phyloP scores from a whole-genome alignment of 2,888 invertebrate genomes.

The Drosophila bunnanda region DNA sequence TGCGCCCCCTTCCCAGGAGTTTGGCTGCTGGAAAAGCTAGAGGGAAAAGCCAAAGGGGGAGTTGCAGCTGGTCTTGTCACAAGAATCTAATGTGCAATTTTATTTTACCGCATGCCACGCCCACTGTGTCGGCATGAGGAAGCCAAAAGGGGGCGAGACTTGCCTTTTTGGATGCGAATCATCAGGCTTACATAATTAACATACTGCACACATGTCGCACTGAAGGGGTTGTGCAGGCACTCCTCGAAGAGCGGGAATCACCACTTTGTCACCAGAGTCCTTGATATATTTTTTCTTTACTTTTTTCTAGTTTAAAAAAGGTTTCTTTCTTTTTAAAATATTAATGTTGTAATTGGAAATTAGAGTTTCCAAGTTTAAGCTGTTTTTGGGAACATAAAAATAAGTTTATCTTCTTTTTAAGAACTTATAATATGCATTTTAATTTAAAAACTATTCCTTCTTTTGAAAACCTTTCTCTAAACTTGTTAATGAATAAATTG shows the following conservation, averaged over 20 bases:
- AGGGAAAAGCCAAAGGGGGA: slow-evolving; percentile 4
- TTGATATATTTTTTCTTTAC: not conserved
- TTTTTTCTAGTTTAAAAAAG: not conserved
- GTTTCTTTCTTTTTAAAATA: not conserved
- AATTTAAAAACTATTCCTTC: no score
- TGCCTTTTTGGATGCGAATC: slow-evolving; percentile 17
- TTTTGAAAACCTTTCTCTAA: no score
- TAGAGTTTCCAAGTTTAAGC: no score
- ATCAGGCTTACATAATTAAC: slow-evolving; percentile 28
- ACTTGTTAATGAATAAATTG: no score
- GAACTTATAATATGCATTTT: no score
- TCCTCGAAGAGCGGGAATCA: not conserved
- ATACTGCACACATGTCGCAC: slow-evolving; percentile 5
- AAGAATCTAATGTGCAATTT: slow-evolving; percentile 65
- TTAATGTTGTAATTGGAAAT: not conserved
- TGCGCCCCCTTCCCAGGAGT: slow-evolving; percentile 42
- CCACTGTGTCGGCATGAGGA: slow-evolving; percentile 25
- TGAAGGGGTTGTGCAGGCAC: slow-evolving; percentile 2
- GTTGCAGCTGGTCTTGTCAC: slow-evolving; percentile 24
- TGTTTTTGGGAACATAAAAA: no score
- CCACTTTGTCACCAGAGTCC: not conserved
- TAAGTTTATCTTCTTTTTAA: no score
- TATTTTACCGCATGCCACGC: slow-evolving; percentile 63
- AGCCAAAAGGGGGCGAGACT: slow-evolving; percentile 15
- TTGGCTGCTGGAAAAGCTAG: not conserved